Evolutionary conservation across 2,113 vertebrate genomes (phyloP), one percentile per base, ranked within the genome.

Genomic region (Alligator mississippiensis): DNA sequence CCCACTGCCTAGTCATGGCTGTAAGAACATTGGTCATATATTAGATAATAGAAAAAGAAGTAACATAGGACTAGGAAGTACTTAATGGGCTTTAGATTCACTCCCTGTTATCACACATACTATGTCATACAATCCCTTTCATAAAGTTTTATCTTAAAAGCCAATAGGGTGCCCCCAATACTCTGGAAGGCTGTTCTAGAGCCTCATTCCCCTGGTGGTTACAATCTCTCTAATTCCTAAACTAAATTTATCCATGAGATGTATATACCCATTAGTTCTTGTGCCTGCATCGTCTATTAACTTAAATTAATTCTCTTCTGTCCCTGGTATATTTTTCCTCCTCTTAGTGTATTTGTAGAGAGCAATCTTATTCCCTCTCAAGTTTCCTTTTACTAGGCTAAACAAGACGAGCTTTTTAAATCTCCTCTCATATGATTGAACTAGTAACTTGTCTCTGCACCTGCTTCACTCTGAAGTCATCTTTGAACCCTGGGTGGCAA

Each of bases 171-270:
- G 58, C 30, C 17, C 77, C 68, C 64, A 47, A 11, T 38, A 4
- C 24, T 70, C 11, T 89, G 47, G 15, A 72, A 9, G 2, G 10
- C 6, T 77, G 6, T 57, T 16, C 25, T 85, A 25, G 72, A 27
- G 70, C 4, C 11, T 81, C 13, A 38, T 2, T 77, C 81, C 6
- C 9, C 66, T 19, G 0, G 0, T 21, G 70, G 27, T 5, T 4
- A 83, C 30, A 24, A 24, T 22, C 12, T 64, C 10, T 58, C 16
- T 72, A 63, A 72, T 62, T 72, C 27, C 19, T 14, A 60, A 47
- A 47, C 47, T 47, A 47, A 47, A 47, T 47, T 47, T 47, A 47
- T 47, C 47, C 47, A 47, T 47, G 47, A 47, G 47, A 47, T 47
- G 16, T 5, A 58, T 30, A 11, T 1, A 58, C 47, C 18, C 62